Conservation (phyloP, 2,797 vertebrate species). For the Spinibarbus caldwelli region DNA sequence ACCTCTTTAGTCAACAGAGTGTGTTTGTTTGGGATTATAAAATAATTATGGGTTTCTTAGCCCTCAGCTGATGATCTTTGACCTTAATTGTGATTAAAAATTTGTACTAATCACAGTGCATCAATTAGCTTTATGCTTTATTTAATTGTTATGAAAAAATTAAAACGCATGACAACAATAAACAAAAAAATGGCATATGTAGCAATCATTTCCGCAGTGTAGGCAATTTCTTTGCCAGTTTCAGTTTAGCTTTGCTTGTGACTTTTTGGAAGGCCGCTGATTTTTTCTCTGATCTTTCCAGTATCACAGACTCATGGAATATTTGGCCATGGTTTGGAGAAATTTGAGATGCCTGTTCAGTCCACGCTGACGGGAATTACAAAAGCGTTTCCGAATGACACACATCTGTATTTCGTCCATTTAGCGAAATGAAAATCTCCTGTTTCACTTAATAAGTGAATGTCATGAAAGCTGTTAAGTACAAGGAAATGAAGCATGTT, state of each 20-base stretch:
- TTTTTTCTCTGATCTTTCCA: neutral
- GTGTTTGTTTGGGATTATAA: constrained; percentile 24
- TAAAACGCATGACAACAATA: neutral
- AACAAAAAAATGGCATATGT: neutral
- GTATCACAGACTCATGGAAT: neutral
- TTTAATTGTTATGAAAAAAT: neutral
- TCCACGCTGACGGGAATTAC: neutral
- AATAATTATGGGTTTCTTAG: neutral
- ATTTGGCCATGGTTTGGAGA: neutral
- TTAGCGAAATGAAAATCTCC: neutral
- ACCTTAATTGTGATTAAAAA: neutral
- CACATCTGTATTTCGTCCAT: neutral
- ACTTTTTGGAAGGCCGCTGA: neutral
- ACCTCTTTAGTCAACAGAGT: constrained; percentile 31
- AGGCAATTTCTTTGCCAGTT: neutral
- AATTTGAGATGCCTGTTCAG: neutral
- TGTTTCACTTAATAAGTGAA: neutral
- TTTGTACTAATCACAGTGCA: neutral
- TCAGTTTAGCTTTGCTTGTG: neutral
- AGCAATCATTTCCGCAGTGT: neutral
- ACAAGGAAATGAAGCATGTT: constrained; percentile 4
- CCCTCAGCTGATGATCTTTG: neutral
- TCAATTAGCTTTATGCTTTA: neutral
- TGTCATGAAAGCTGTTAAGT: neutral
- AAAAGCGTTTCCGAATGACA: neutral